Conservation (phyloP, 35 echinoderm and acorn worm species). For the Holothuria glaberrima region DNA sequence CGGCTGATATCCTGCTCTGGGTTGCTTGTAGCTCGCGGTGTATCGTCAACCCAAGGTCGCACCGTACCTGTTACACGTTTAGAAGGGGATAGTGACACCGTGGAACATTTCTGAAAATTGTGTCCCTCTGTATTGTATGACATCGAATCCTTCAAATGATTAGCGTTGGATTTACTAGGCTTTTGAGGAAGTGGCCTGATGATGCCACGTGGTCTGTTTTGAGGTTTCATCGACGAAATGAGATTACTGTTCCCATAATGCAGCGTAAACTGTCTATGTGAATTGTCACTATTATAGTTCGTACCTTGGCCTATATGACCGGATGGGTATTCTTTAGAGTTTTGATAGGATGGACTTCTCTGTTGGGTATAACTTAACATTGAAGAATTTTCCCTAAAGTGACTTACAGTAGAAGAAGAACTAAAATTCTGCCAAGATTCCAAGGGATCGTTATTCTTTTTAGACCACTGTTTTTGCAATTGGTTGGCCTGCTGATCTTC, state of each 20-base stretch:
- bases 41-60: conserved; percentile 32
- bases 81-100: not conserved
- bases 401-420: not conserved
- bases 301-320: not conserved
- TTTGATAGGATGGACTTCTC: not conserved
- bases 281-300: not conserved
- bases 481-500: not conserved
- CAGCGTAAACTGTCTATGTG: conserved; percentile 5
- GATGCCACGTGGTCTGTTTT: conserved; percentile 19
- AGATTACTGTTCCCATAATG: conserved; percentile 20
- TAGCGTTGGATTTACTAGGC: too few relatives aligned
- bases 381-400: not conserved
- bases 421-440: conserved; percentile 22
- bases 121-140: not conserved
- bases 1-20: conserved; percentile 28
- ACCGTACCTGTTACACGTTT: conserved; percentile 1
- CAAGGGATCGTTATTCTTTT: conserved; percentile 3
- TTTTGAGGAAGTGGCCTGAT: conserved; percentile 30
- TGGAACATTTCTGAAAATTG: not conserved
- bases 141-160: too few relatives aligned
- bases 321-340: not conserved
- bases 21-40: conserved; percentile 16
- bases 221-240: not conserved
- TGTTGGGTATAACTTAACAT: not conserved
- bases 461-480: not conserved